Base-by-base conservation (phyloP, 1,140 invertebrate genomes). In the Holcopasites calliopsidis region DNA sequence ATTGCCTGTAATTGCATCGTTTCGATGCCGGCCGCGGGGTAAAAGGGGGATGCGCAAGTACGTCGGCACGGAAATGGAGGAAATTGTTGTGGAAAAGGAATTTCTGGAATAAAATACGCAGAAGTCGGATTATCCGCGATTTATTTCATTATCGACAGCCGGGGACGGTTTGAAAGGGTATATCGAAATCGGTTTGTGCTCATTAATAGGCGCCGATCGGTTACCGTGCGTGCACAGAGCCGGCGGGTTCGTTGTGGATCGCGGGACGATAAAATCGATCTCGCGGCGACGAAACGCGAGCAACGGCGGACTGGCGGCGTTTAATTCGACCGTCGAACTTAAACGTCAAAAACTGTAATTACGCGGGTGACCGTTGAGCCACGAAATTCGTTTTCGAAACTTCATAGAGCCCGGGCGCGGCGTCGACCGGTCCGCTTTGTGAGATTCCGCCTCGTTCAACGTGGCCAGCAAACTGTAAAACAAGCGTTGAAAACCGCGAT, bases 331-430 rank as follows among this genome's bases (percentile, higher is more conserved):
- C 66, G 74, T 76, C 66, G 35, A 62, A 40, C 66, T 68, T 61
- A 69, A 72, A 61, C 49, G 74, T 72, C 57, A 55, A 61, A 62
- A 76, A 61, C 38, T 54, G 74, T 76, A 71, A 76, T 62, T 62
- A 54, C 74, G 66, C 33, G 68, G 54, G 16, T 23, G 57, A 47
- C 31, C 23, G 47, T 61, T 50, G 16, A 71, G 68, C 28, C 68
- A 44, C 35, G 72, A 57, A 58, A 75, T 75, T 75, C 64, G 52
- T 68, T 68, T 68, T 68, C 64, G 52, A 31, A 68, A 68, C 40
- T 75, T 68, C 50, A 49, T 68, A 58, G 28, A 35, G 61, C 33
- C 3, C n/a, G 6, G 1, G 28, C 6, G 26, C 7, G 3, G 26
- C 28, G 21, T 21, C 10, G 23, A n/a, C n/a, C 16, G 42, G 16